Evolutionary conservation across 2,888 invertebrate species (phyloP).

Genomic region (Coremacera marginata): DNA sequence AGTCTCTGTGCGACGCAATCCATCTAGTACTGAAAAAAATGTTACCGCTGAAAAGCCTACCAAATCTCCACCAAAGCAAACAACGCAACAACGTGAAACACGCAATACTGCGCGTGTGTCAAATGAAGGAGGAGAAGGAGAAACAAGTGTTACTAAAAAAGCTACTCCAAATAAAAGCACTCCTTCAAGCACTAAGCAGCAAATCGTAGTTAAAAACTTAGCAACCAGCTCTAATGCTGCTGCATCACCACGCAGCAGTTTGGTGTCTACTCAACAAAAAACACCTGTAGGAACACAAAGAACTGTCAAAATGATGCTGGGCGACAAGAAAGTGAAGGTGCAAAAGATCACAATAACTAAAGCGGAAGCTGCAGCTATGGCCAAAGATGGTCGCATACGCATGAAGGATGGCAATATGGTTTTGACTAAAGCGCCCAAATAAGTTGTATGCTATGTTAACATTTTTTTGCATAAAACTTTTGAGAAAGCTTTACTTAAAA

Average conservation of each 20-base stretch:
- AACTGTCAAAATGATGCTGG: constrained; percentile 71
- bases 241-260: neutral
- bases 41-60: neutral
- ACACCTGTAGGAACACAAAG: constrained; percentile 16
- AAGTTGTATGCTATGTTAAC: neutral
- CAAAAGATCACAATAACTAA: constrained; percentile 77
- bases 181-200: neutral
- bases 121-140: neutral
- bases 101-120: neutral
- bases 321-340: constrained; percentile 75
- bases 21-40: constrained; percentile 15
- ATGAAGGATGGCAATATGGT: constrained; percentile 71
- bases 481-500: too few relatives aligned
- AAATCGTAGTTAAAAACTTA: neutral
- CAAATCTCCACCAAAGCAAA: neutral
- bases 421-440: constrained; percentile 45
- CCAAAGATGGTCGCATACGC: constrained; percentile 76
- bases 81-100: neutral
- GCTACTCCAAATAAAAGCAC: neutral
- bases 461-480: too few relatives aligned
- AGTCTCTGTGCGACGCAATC: constrained; percentile 37
- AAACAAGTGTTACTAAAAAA: neutral
- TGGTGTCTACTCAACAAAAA: neutral
- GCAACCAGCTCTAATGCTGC: neutral
- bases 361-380: constrained; percentile 77